These are phyloP conservation scores for Acrobeloides nanus DNA, from an alignment of 2,888 invertebrate species.

Conservation along the genomic window DNA sequence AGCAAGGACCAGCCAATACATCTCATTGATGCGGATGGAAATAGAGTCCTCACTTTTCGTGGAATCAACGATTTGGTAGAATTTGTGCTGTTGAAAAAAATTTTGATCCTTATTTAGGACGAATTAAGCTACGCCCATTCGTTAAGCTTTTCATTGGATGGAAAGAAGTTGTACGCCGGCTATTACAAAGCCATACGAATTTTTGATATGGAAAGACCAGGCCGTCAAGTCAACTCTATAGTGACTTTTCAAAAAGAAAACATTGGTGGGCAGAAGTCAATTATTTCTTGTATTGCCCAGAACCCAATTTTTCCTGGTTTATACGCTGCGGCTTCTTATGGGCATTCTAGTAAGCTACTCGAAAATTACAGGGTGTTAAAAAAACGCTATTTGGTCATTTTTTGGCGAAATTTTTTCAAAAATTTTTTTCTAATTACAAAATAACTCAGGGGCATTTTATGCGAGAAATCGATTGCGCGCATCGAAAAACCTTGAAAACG, in stretches of 20 bases:
- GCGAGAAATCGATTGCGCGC: too few relatives aligned
- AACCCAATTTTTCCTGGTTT: too few relatives aligned
- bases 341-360: too few relatives aligned
- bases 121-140: conserved; percentile 22
- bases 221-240: conserved; percentile 14
- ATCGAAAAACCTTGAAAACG: too few relatives aligned
- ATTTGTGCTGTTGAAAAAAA: too few relatives aligned
- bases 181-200: conserved; percentile 17
- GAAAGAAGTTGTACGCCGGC: conserved; percentile 17
- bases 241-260: conserved; percentile 15
- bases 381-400: too few relatives aligned
- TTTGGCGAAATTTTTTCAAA: too few relatives aligned
- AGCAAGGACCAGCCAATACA: conserved; percentile 22
- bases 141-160: conserved; percentile 20
- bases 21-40: conserved; percentile 8
- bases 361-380: too few relatives aligned
- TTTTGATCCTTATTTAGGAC: conserved; percentile 14
- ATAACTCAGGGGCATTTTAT: too few relatives aligned
- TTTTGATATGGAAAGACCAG: conserved; percentile 22
- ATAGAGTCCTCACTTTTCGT: conserved; percentile 9
- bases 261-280: background rate
- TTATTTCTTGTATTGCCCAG: background rate
- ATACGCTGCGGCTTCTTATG: too few relatives aligned
- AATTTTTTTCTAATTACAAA: too few relatives aligned
- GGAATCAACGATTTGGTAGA: conserved; percentile 17